Percentiles rank a stretch among this genome's conserved stretches.
Evolutionary conservation across 1,140 invertebrate species (phyloP).

Genomic region (Lordiphosa stackelbergi): DNA sequence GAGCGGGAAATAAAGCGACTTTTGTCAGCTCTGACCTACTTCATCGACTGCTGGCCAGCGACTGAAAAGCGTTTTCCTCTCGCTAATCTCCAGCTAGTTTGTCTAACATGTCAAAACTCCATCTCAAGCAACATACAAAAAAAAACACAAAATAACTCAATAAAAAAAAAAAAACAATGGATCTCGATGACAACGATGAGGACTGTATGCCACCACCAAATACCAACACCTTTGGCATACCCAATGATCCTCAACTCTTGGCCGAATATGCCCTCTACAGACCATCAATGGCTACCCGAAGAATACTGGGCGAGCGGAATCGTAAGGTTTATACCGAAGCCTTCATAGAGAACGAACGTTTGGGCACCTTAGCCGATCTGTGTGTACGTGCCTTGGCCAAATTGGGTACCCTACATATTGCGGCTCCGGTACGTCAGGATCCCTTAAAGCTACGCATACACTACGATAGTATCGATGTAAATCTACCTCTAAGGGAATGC

Average conservation of each 20-base stretch:
- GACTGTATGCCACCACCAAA: constrained; percentile 29
- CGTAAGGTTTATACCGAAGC: constrained; percentile 48
- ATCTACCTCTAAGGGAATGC: constrained; percentile 54
- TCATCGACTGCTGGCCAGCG: no score
- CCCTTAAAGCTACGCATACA: constrained; percentile 37
- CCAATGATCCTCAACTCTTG: constrained; percentile 41
- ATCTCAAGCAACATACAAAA: not conserved
- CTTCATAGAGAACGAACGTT: constrained; percentile 36
- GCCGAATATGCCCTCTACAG: constrained; percentile 46
- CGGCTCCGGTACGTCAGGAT: constrained; percentile 27
- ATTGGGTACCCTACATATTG: constrained; percentile 11
- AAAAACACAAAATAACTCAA: constrained; percentile 1
- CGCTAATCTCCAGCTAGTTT: no score
- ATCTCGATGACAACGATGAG: constrained; percentile 29
- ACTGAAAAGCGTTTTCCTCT: no score
- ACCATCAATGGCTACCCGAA: constrained; percentile 17
- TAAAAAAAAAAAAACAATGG: constrained; percentile 22
- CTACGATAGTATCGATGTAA: constrained; percentile 53
- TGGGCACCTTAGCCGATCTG: constrained; percentile 53
- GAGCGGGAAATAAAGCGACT: no score
- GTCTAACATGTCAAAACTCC: not conserved
- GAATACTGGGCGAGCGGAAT: constrained; percentile 36
- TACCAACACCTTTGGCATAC: constrained; percentile 43
- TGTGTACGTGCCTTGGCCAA: constrained; percentile 45
- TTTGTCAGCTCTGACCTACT: no score